A percentile compares a stretch with the other conserved stretches of the same genome.
These are phyloP conservation scores for Acanthiza pusilla DNA, from an alignment of 2,797 vertebrate species.

Conservation along the genomic window DNA sequence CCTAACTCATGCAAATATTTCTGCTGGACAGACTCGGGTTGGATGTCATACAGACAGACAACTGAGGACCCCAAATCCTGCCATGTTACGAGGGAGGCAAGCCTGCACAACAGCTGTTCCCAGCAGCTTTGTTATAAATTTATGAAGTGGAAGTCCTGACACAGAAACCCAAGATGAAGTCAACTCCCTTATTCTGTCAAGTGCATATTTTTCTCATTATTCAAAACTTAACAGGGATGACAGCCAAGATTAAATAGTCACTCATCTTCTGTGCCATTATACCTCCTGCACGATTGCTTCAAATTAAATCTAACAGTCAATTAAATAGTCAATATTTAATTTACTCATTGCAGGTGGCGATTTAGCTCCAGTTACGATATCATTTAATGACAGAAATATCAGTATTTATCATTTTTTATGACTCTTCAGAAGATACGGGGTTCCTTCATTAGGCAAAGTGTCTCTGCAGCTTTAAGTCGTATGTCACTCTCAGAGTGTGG, in stretches of 20 bases:
- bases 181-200: constrained; percentile 47
- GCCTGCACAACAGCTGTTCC: background rate
- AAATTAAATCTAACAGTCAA: constrained; percentile 83
- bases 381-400: constrained; percentile 49
- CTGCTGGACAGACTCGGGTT: background rate
- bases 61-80: background rate
- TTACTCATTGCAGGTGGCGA: constrained; percentile 79
- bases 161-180: constrained; percentile 37
- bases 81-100: background rate
- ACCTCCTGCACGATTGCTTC: constrained; percentile 76
- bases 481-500: background rate
- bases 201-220: constrained; percentile 69
- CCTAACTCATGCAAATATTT: background rate
- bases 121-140: background rate
- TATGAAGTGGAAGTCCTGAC: constrained; percentile 35
- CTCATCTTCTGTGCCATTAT: constrained; percentile 67
- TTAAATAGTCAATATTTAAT: constrained; percentile 85
- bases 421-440: background rate
- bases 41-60: background rate
- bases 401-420: constrained; percentile 38
- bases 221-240: constrained; percentile 60
- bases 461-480: background rate
- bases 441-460: background rate
- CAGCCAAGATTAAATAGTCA: constrained; percentile 59
- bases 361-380: constrained; percentile 39